Evolutionary conservation across 2,113 vertebrate genomes (phyloP).

Genomic region (Peucedramus taeniatus): DNA sequence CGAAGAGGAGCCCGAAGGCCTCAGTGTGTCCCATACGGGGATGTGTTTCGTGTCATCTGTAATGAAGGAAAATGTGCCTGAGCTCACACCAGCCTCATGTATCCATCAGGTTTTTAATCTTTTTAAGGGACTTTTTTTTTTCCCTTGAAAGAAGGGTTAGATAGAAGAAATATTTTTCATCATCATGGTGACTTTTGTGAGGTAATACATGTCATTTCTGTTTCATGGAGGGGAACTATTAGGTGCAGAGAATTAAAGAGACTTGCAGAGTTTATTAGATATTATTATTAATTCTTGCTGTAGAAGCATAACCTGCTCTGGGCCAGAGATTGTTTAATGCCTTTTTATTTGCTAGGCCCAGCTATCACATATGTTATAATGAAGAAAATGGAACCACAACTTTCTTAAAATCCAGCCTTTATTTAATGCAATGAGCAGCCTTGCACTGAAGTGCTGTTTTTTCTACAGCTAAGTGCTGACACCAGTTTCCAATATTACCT

Average conservation of each 20-base stretch:
- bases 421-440: neutral
- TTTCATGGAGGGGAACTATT: neutral
- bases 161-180: neutral
- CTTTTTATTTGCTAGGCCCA: neutral
- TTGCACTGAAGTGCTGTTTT: neutral
- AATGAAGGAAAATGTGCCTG: neutral
- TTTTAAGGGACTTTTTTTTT: neutral
- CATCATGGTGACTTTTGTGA: neutral
- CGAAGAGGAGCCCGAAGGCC: neutral
- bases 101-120: neutral
- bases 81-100: neutral
- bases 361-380: neutral
- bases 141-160: neutral
- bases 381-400: neutral
- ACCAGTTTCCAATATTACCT: neutral
- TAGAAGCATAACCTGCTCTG: neutral
- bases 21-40: neutral
- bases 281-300: neutral
- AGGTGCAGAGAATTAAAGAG: neutral
- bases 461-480: neutral
- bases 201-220: neutral
- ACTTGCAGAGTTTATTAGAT: neutral
- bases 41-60: neutral
- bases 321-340: neutral
- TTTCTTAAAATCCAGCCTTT: neutral